These are phyloP conservation scores for Chrysaora quinquecirrha DNA, from an alignment of 30 jellyfish, hydroid and myxozoan species.

Conservation along the genomic window DNA sequence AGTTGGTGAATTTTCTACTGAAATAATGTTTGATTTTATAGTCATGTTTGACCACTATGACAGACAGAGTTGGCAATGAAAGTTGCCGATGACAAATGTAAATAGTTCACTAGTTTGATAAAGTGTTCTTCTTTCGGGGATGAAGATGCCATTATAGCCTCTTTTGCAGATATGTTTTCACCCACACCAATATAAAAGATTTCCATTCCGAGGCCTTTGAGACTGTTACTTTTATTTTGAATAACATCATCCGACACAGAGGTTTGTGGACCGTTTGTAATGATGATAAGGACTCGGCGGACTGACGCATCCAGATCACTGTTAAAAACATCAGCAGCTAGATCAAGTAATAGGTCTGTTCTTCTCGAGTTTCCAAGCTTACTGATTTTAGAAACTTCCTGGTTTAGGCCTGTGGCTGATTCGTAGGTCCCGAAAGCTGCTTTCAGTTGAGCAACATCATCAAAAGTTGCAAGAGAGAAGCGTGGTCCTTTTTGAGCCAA, in stretches of 20 bases:
- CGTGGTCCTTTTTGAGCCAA: background rate
- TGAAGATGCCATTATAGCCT: conserved; percentile 38
- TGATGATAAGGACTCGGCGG: conserved; percentile 26
- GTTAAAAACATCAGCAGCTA: conserved; percentile 32
- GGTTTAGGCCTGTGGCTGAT: background rate
- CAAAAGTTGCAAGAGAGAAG: conserved; percentile 38
- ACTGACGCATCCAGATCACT: background rate
- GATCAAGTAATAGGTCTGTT: conserved; percentile 47
- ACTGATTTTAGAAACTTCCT: background rate
- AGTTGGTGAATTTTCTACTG: no score
- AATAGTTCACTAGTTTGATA: no score
- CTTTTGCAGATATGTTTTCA: background rate
- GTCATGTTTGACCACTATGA: no score
- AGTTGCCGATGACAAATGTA: no score
- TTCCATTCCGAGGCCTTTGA: conserved; percentile 48
- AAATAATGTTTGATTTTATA: no score
- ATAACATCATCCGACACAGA: background rate
- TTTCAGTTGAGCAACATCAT: conserved; percentile 16
- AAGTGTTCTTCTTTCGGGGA: conserved; percentile 56
- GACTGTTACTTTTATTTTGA: conserved; percentile 1
- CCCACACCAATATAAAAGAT: conserved; percentile 30
- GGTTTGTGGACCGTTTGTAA: conserved; percentile 29
- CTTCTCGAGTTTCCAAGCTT: conserved; percentile 7
- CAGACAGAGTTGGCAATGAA: no score
- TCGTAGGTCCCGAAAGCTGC: conserved; percentile 1